Evolutionary conservation across 1,140 invertebrate genomes (phyloP).

Genomic region (Ceratoteleas bidentatus): DNA sequence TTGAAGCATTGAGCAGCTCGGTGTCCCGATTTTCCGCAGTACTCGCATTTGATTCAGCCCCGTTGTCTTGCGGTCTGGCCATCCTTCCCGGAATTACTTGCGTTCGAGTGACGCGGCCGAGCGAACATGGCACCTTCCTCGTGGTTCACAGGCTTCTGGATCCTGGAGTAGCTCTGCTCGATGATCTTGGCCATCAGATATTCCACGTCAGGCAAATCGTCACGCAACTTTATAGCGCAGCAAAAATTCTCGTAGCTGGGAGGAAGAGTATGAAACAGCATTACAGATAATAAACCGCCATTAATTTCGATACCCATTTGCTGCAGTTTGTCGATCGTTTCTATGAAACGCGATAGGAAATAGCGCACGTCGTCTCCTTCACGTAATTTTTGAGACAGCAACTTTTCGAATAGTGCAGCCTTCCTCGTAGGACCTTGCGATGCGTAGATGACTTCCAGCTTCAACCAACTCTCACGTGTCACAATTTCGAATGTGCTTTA

Average conservation of each 20-base stretch:
- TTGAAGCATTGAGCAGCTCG: slow-evolving; percentile 3
- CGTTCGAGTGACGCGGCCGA: neutral
- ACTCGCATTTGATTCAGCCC: slow-evolving; percentile 5
- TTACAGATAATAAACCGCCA: slow-evolving; percentile 24
- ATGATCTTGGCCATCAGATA: slow-evolving; percentile 1
- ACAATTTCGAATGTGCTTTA: slow-evolving; percentile 40
- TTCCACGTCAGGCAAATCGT: neutral
- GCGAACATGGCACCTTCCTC: neutral
- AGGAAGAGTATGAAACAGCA: slow-evolving; percentile 31
- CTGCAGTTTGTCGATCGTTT: slow-evolving; percentile 33
- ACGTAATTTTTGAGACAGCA: slow-evolving; percentile 12
- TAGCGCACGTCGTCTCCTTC: slow-evolving; percentile 23
- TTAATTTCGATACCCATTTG: slow-evolving; percentile 44
- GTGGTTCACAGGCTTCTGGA: neutral
- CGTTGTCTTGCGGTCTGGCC: neutral
- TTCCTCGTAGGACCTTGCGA: slow-evolving; percentile 38
- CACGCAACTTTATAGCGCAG: neutral
- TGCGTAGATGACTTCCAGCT: slow-evolving; percentile 31
- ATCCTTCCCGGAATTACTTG: neutral
- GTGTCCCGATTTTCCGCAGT: slow-evolving; percentile 10
- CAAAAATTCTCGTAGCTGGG: slow-evolving; percentile 4
- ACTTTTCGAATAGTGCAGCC: slow-evolving; percentile 12
- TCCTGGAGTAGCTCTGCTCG: neutral
- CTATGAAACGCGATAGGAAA: slow-evolving; percentile 19
- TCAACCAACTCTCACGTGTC: slow-evolving; percentile 30